Evolutionary conservation across 2,797 vertebrate genomes (phyloP).

Genomic region (Labeo calbasu): DNA sequence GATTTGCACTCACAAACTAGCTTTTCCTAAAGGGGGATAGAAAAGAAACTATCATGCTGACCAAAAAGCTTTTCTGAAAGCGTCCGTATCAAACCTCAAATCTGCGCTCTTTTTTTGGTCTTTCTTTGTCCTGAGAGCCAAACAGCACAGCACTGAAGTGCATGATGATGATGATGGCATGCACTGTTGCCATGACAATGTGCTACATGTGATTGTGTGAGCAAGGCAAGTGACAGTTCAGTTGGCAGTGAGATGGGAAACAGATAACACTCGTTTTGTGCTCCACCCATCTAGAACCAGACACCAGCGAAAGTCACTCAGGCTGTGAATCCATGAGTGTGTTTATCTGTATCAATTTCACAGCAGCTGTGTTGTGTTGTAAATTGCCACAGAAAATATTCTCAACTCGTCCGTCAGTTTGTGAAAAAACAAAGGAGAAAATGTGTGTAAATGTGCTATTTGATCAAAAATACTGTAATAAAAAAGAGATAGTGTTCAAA

Average conservation of each 20-base stretch:
- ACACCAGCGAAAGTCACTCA: constrained; percentile 5
- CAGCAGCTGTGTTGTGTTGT: background rate
- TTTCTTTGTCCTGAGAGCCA: constrained; percentile 18
- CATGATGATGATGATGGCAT: constrained; percentile 28
- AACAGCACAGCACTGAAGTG: constrained; percentile 26
- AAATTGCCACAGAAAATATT: background rate
- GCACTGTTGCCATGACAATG: constrained; percentile 46
- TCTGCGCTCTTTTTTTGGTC: background rate
- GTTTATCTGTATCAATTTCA: constrained; percentile 8
- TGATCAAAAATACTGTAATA: no score
- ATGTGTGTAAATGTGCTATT: background rate
- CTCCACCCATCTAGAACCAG: constrained; percentile 5
- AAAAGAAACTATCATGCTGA: background rate
- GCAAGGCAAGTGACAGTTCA: constrained; percentile 27
- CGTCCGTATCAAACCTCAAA: background rate
- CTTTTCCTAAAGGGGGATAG: background rate
- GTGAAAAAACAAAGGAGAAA: background rate
- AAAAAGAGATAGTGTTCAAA: no score
- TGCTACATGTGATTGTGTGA: constrained; percentile 22
- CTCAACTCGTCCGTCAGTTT: background rate
- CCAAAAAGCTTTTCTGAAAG: background rate
- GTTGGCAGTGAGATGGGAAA: constrained; percentile 30
- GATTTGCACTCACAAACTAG: background rate
- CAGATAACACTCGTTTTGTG: constrained; percentile 32
- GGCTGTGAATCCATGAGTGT: background rate